Percentiles rank a stretch among this genome's conserved stretches.
phyloP scores from a whole-genome alignment of 2,888 invertebrate genomes.

The Euplexia lucipara region DNA sequence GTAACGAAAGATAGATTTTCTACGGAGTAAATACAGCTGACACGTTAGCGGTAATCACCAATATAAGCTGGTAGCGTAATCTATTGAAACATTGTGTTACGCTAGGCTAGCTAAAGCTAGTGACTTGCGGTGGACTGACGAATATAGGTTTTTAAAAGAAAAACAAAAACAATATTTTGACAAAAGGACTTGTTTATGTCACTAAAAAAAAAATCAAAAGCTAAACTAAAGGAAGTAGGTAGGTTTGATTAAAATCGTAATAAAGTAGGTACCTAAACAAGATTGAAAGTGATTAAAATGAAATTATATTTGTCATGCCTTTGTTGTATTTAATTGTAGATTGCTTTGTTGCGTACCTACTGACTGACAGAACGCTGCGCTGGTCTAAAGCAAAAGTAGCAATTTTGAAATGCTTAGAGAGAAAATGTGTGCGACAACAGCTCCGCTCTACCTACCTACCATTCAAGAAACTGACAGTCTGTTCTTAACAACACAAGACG shows the following conservation, averaged over 20 bases:
- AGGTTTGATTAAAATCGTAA: conserved; percentile 9
- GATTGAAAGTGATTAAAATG: conserved; percentile 4
- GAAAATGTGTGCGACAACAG: neutral
- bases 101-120: too few relatives aligned
- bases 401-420: neutral
- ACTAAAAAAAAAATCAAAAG: neutral
- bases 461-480: too few relatives aligned
- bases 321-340: conserved; percentile 15
- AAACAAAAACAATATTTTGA: conserved; percentile 3
- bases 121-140: too few relatives aligned
- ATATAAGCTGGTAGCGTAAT: too few relatives aligned
- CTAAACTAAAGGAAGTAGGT: neutral
- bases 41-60: neutral
- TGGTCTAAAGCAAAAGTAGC: too few relatives aligned
- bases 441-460: too few relatives aligned
- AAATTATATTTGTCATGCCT: conserved; percentile 11
- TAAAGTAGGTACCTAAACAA: too few relatives aligned
- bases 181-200: neutral
- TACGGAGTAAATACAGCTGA: neutral
- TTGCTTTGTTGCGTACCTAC: conserved; percentile 13
- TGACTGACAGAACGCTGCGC: too few relatives aligned
- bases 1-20: conserved; percentile 22
- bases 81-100: too few relatives aligned
- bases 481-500: too few relatives aligned
- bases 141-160: neutral